Conservation (phyloP, 2,797 vertebrate genomes). For the Phataginus tricuspis region DNA sequence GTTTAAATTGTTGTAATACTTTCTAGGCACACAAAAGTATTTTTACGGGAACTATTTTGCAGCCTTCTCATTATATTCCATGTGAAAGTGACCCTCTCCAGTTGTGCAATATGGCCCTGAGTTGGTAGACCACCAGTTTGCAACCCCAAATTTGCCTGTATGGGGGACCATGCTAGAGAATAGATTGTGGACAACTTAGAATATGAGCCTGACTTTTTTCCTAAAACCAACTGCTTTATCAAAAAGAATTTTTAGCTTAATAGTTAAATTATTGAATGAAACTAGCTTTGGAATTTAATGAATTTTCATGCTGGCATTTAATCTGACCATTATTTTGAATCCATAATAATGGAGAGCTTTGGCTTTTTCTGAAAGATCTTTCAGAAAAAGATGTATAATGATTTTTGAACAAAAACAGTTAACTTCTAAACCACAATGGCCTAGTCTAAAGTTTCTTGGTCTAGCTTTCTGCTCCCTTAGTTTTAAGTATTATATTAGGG, state of each 20-base stretch:
- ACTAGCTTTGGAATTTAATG: not conserved
- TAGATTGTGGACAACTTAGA: not conserved
- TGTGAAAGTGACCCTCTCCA: not conserved
- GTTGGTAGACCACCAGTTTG: not conserved
- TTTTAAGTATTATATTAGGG: not conserved
- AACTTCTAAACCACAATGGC: not conserved
- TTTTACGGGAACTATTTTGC: not conserved
- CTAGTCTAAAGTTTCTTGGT: not conserved
- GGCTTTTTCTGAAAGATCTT: not conserved
- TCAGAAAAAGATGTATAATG: not conserved
- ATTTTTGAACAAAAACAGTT: not conserved
- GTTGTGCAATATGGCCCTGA: not conserved
- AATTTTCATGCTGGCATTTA: not conserved
- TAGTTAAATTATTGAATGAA: not conserved
- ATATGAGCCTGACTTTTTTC: not conserved
- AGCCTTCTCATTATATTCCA: not conserved
- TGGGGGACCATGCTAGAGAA: not conserved
- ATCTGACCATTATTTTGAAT: not conserved
- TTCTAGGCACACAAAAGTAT: not conserved
- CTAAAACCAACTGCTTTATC: not conserved
- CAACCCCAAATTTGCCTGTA: not conserved
- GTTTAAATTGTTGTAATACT: not conserved
- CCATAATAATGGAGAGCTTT: not conserved
- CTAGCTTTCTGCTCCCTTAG: not conserved
- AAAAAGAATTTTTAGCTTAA: not conserved